A percentile compares a stretch with the other conserved stretches of the same genome.
Conservation (phyloP, 2,888 invertebrate genomes). For the Platerodrilus igneus region DNA sequence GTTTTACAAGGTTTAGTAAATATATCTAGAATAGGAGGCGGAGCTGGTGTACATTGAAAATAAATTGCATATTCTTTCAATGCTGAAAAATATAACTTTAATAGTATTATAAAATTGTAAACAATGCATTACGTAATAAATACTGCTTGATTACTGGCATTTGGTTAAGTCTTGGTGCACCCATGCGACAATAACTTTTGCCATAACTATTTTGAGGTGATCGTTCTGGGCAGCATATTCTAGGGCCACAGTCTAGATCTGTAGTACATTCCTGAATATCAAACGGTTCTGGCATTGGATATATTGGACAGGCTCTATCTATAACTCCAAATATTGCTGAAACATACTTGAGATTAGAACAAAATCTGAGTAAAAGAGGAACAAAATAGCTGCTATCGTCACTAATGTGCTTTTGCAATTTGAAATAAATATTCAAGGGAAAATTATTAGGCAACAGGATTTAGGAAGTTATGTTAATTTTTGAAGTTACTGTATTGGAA, state of each 20-base stretch:
- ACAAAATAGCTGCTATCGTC: not conserved
- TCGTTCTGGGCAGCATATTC: conserved; percentile 69
- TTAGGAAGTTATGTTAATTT: too few relatives aligned
- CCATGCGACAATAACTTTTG: conserved; percentile 67
- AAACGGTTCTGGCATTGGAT: conserved; percentile 65
- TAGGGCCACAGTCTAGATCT: conserved; percentile 69
- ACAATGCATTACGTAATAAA: conserved; percentile 53
- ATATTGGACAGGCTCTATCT: conserved; percentile 63
- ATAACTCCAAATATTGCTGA: conserved; percentile 64
- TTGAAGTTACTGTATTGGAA: too few relatives aligned
- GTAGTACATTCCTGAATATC: conserved; percentile 63
- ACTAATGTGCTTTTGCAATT: conserved; percentile 1
- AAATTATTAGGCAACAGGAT: too few relatives aligned
- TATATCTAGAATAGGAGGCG: conserved; percentile 63
- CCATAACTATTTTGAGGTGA: conserved; percentile 43
- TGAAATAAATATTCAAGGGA: not conserved
- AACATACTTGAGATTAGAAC: conserved; percentile 23
- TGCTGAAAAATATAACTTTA: conserved; percentile 33
- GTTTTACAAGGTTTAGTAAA: conserved; percentile 68
- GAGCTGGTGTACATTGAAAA: conserved; percentile 67
- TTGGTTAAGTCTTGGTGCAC: conserved; percentile 60
- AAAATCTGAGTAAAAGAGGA: not conserved
- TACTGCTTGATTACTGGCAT: conserved; percentile 61
- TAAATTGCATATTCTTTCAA: conserved; percentile 54
- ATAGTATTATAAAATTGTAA: not conserved